Evolutionary conservation across 1,140 invertebrate genomes (phyloP).

Genomic region (Ceratina australensis): DNA sequence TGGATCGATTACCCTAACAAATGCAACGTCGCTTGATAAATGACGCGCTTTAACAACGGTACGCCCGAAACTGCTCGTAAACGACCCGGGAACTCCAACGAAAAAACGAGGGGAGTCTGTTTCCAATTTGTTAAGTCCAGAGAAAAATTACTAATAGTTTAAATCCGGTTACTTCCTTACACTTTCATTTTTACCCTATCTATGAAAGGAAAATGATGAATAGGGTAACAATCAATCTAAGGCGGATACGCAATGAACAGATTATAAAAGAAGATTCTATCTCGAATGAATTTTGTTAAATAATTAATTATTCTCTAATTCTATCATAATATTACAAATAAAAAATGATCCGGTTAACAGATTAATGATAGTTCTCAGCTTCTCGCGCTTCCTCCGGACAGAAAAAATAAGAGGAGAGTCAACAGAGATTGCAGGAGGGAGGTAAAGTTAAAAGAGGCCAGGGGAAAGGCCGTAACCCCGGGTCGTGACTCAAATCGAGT

Average conservation of each 20-base stretch:
- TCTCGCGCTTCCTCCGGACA: not conserved
- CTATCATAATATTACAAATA: too few species aligned
- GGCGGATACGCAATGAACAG: too few species aligned
- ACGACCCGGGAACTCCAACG: not conserved
- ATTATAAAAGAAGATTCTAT: too few species aligned
- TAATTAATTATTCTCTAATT: too few species aligned
- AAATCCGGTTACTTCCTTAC: too few species aligned
- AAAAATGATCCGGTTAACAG: too few species aligned
- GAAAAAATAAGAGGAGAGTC: not conserved
- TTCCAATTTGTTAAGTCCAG: not conserved
- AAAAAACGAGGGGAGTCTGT: not conserved
- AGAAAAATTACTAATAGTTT: not conserved
- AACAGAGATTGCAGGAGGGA: not conserved
- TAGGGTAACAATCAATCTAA: too few species aligned
- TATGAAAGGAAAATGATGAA: too few species aligned
- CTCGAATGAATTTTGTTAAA: too few species aligned
- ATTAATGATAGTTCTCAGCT: not conserved
- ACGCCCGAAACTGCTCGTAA: not conserved
- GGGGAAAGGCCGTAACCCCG: constrained; percentile 32
- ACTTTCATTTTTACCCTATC: too few species aligned
- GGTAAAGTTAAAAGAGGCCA: not conserved
- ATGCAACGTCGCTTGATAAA: not conserved
- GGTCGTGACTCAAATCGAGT: constrained; percentile 58
- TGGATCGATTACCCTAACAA: constrained; percentile 20
- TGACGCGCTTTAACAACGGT: not conserved